These are phyloP conservation scores for Meandrina meandrites DNA, from an alignment of 92 coral and sea anemone species.

Conservation along the genomic window DNA sequence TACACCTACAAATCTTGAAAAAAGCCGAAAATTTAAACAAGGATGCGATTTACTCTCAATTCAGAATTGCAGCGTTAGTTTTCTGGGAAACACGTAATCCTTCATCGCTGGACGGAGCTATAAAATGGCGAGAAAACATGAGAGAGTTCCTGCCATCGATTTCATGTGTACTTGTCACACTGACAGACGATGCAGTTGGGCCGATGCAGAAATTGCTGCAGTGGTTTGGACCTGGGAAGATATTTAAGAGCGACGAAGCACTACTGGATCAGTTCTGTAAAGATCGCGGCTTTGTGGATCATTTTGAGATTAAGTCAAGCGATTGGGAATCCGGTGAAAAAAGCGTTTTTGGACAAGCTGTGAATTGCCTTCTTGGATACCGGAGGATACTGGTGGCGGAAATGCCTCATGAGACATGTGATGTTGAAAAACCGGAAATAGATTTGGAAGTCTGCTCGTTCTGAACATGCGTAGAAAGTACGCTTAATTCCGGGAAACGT, in stretches of 20 bases:
- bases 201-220: slow-evolving; percentile 23
- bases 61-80: slow-evolving; percentile 59
- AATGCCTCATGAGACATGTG: too few relatives aligned
- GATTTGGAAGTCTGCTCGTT: too few relatives aligned
- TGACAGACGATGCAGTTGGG: slow-evolving; percentile 44
- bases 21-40: too few relatives aligned
- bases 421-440: too few relatives aligned
- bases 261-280: slow-evolving; percentile 58
- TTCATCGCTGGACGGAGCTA: slow-evolving; percentile 45
- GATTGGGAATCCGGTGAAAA: slow-evolving; percentile 59
- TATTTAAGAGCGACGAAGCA: slow-evolving; percentile 42
- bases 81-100: slow-evolving; percentile 66
- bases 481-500: too few relatives aligned
- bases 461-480: too few relatives aligned
- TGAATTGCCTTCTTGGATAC: slow-evolving; percentile 29
- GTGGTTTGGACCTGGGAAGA: slow-evolving; percentile 55
- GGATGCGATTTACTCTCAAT: too few relatives aligned
- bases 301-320: slow-evolving; percentile 68
- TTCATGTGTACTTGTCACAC: slow-evolving; percentile 57
- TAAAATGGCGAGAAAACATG: slow-evolving; percentile 39
- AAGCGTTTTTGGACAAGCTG: slow-evolving; percentile 67
- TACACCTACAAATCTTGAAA: too few relatives aligned
- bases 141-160: slow-evolving; percentile 11
- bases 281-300: slow-evolving; percentile 48
- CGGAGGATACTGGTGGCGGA: too few relatives aligned